Percentiles rank a stretch among this genome's conserved stretches.
phyloP scores from a whole-genome alignment of 2,797 vertebrate species.

The Vultur gryphus region DNA sequence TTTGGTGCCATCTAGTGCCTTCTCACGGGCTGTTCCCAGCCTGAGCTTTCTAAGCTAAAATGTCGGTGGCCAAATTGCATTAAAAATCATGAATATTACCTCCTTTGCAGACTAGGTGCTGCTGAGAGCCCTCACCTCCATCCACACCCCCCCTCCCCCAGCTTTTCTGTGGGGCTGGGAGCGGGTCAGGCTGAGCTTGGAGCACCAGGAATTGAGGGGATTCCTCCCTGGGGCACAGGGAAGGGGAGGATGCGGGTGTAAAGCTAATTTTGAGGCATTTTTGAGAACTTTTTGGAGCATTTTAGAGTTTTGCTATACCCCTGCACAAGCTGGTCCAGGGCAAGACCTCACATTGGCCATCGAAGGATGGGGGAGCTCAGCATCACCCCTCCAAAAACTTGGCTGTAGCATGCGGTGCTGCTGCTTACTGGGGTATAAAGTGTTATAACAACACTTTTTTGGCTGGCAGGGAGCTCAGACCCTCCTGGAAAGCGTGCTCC shows the following conservation, averaged over 20 bases:
- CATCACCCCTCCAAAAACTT: not conserved
- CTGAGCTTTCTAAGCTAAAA: not conserved
- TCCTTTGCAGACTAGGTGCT: not conserved
- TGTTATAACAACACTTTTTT: not conserved
- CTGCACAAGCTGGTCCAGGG: not conserved
- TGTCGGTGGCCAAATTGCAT: not conserved
- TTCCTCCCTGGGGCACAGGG: not conserved
- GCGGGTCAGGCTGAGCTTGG: rapidly evolving
- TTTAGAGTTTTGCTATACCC: not conserved
- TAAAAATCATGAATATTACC: not conserved
- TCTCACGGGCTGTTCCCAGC: not conserved
- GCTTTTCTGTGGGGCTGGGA: not conserved
- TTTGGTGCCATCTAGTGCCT: constrained; percentile 61
- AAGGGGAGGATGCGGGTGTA: not conserved
- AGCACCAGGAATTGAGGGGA: not conserved
- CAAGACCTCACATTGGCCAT: not conserved
- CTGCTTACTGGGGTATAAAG: not conserved
- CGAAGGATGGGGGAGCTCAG: rapidly evolving
- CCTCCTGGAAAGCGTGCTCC: not conserved
- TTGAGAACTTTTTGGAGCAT: not conserved
- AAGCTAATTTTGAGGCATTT: not conserved
- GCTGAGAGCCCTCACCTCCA: not conserved
- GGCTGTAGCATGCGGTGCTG: not conserved
- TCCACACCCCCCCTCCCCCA: rapidly evolving
- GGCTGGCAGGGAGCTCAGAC: not conserved